These are phyloP conservation scores for Aleiodes testaceus DNA, from an alignment of 2,888 invertebrate genomes.

Conservation along the genomic window DNA sequence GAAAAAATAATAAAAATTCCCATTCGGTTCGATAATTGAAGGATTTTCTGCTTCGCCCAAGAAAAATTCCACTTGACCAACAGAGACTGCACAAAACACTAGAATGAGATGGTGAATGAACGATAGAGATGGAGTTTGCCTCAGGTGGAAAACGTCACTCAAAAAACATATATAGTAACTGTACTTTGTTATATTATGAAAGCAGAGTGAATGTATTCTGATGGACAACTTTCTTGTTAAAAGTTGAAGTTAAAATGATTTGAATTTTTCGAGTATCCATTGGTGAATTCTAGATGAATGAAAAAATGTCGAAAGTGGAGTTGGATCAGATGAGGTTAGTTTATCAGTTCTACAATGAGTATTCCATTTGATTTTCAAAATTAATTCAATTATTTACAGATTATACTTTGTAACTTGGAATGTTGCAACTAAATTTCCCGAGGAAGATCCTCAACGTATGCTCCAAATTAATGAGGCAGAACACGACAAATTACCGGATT, in stretches of 20 bases:
- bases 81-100: slow-evolving; percentile 11
- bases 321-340: slow-evolving; percentile 21
- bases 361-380: neutral
- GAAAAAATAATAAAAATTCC: no score
- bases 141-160: slow-evolving; percentile 21
- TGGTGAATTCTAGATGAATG: neutral
- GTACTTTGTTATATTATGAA: slow-evolving; percentile 3
- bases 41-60: neutral
- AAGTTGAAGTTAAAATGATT: neutral
- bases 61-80: slow-evolving; percentile 10
- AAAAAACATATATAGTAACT: slow-evolving; percentile 6
- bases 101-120: neutral
- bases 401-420: slow-evolving; percentile 92
- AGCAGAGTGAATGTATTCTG: slow-evolving; percentile 19
- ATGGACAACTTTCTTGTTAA: neutral
- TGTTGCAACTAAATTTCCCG: slow-evolving; percentile 86
- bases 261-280: neutral
- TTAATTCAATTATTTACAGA: slow-evolving; percentile 73
- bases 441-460: slow-evolving; percentile 82
- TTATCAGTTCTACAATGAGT: neutral
- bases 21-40: no score
- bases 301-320: slow-evolving; percentile 4
- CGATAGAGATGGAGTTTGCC: neutral
- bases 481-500: slow-evolving; percentile 82
- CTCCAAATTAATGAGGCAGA: slow-evolving; percentile 80